Percentiles rank a stretch among this genome's conserved stretches.
Evolutionary conservation across 2,888 invertebrate genomes (phyloP).

Genomic region (Furcula furcula): DNA sequence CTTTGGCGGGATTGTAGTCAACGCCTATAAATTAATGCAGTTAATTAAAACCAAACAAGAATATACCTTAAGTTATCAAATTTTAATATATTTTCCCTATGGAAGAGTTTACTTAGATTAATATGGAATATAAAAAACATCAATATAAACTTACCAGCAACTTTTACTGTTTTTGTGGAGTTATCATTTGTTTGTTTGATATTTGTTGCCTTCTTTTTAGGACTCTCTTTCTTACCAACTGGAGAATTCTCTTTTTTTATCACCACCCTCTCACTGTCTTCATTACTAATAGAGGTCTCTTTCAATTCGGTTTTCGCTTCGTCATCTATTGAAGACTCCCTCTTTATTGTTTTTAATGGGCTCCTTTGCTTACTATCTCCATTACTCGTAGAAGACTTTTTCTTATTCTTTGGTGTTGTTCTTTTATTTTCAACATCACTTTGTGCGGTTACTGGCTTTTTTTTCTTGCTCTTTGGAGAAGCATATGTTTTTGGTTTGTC

Average conservation of each 20-base stretch:
- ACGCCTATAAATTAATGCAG: conserved; percentile 25
- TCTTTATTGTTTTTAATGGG: conserved; percentile 10
- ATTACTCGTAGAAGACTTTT: neutral
- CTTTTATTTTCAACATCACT: conserved; percentile 5
- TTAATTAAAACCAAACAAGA: neutral
- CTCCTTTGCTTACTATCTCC: conserved; percentile 3
- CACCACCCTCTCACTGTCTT: conserved; percentile 1
- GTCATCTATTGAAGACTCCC: conserved; percentile 4
- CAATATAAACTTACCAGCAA: conserved; percentile 38
- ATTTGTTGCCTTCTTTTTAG: conserved; percentile 12
- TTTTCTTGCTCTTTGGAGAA: conserved; percentile 53
- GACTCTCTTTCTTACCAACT: conserved; percentile 6
- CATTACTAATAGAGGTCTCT: neutral
- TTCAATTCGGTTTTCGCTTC: neutral
- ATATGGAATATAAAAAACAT: too few relatives aligned
- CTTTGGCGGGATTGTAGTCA: conserved; percentile 86
- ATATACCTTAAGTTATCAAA: neutral
- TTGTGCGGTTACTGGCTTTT: conserved; percentile 8
- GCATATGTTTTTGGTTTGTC: conserved; percentile 49
- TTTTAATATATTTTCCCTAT: neutral
- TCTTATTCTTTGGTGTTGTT: neutral
- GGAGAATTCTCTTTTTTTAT: conserved; percentile 7
- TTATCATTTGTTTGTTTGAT: conserved; percentile 23
- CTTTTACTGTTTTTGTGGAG: conserved; percentile 20
- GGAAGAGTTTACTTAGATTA: neutral